Conservation (phyloP, 1,140 invertebrate species). For the Drosophila setifemur region DNA sequence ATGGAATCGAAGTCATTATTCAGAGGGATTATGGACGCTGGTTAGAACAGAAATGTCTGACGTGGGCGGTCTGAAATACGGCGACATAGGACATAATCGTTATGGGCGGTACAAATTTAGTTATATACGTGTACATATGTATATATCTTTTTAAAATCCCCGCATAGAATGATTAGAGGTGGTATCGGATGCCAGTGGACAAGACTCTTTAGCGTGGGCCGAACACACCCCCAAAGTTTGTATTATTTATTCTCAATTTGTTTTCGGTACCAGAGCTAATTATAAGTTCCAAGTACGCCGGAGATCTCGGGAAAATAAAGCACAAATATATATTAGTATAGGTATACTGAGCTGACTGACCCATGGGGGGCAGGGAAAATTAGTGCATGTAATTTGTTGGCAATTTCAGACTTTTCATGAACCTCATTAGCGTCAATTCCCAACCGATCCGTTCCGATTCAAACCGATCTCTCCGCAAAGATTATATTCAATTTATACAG, state of each 20-base stretch:
- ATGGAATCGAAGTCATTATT: slow-evolving; percentile 32
- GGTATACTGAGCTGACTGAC: too few relatives aligned
- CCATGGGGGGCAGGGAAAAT: neutral
- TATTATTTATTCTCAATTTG: neutral
- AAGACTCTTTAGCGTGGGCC: neutral
- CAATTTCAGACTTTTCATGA: slow-evolving; percentile 65
- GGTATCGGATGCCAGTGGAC: neutral
- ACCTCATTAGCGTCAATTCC: slow-evolving; percentile 73
- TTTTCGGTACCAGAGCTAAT: slow-evolving; percentile 23
- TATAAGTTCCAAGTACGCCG: slow-evolving; percentile 38
- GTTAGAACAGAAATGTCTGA: neutral
- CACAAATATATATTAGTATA: neutral
- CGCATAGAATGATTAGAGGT: neutral
- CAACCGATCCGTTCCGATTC: slow-evolving; percentile 32
- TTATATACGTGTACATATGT: neutral
- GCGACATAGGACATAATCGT: slow-evolving; percentile 1
- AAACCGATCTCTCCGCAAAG: slow-evolving; percentile 33
- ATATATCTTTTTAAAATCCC: neutral
- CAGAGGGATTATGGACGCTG: slow-evolving; percentile 18
- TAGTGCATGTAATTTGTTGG: slow-evolving; percentile 42
- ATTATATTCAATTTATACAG: slow-evolving; percentile 42
- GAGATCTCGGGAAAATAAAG: slow-evolving; percentile 20
- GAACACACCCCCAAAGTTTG: slow-evolving; percentile 43
- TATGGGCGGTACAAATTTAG: neutral
- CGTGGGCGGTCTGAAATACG: slow-evolving; percentile 1